Evolutionary conservation across 1,140 invertebrate species (phyloP), one percentile per base, ranked within the genome.

Genomic region (Plutomurus gul): DNA sequence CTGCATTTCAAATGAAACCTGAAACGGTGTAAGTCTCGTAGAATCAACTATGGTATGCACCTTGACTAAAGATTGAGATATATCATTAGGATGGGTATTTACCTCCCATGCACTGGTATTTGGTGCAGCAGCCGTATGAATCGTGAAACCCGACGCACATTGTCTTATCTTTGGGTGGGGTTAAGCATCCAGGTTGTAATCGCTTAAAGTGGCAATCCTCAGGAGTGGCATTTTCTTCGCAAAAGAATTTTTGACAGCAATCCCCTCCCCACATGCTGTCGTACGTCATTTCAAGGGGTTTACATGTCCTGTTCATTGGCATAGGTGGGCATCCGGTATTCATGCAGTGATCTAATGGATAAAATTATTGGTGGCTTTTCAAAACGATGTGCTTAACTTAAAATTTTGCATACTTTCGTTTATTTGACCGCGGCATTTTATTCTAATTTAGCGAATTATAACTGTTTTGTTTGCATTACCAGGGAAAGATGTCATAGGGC

Each of bases 131-230:
- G 1, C 82, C 82, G 65, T 77, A 70, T 3, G 46, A 46, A 33
- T 83, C 82, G 11, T 71, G 27, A 40, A 83, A 83, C n/a, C 72
- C 82, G 18, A 78, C 37, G 72, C 82, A 83, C n/a, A 81, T 81
- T 39, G 27, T 70, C 49, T 83, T 83, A 6, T 75, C 79, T 22
- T 78, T 72, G 6, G 82, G 76, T 30, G 76, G 79, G 20, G n/a
- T 71, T 13, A 37, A 16, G 51, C 82, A 83, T 7, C 22, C 46
- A 1, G 79, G 82, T 33, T 83, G 72, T 4, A 79, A 49, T 22
- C 37, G 36, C 46, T 79, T 83, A 13, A 83, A 49, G 39, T 83
- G 79, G 60, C 82, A 83, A n/a, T 37, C 79, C 5, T 83, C 75
- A 16, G 60, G 76, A 27, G 27, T 74, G 0, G 43, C 56, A 40